Base-by-base conservation (phyloP, 2,113 vertebrate genomes). In the Dipodomys ordii region DNA sequence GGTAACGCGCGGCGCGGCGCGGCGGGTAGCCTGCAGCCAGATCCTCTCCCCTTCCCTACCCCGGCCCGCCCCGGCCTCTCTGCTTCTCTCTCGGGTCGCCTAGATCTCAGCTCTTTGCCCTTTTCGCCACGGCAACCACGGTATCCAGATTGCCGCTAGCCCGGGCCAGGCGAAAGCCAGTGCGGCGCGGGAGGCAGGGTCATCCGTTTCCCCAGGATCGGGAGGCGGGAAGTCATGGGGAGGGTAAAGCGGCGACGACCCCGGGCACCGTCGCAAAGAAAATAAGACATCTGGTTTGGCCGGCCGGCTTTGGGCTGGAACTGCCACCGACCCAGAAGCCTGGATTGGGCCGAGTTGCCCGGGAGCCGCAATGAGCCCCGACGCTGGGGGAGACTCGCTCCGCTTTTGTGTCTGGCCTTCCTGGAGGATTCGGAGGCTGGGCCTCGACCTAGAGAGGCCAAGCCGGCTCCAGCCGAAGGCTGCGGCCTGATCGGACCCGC, bases 1-100 rank as follows among this genome's bases (percentile, higher is more conserved):
- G 98, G 98, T 98, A 98, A 97, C 7, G 73, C 76, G 60, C n/a
- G 86, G 78, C 53, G 74, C 4, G 53, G 53, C 53, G 53, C 73
- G 65, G 95, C 13, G 20, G 35, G 69, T 3, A 69, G 94, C 69
- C 46, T 82, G 57, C 86, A 57, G 87, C 65, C 72, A 23, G 73
- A 81, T 73, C 84, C 73, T 30, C 87, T 78, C 80, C 44, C 65
- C 65, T 65, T n/a, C 73, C 28, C 30, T 32, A 7, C 30, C 60
- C 3, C 10, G 53, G 71, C 65, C 27, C 19, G 30, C 49, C 22
- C 18, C 3, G 74, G 86, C 83, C 91, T 91, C 68, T 57, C 53
- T 0, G 76, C 62, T 74, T 67, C 78, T 32, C 53, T 49, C 49
- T 49, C 83, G 9, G 13, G 74, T 79, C 15, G 39, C 65, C 27